Evolutionary conservation across 2,888 invertebrate genomes (phyloP).

Genomic region (Caenorhabditis sp.): DNA sequence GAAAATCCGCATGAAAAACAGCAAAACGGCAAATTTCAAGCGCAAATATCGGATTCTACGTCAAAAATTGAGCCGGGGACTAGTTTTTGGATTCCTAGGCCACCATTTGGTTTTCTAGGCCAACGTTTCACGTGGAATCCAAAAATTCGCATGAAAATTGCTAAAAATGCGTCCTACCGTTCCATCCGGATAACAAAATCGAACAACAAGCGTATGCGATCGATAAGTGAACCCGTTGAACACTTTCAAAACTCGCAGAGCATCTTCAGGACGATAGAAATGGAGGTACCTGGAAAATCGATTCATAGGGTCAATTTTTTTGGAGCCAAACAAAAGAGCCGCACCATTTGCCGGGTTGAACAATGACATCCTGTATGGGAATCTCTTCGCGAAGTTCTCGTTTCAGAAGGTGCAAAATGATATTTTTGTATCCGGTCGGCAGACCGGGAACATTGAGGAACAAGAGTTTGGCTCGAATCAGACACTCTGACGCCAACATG

Average conservation of each 20-base stretch:
- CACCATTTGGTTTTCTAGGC: too few species aligned
- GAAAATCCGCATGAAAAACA: too few species aligned
- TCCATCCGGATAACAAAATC: constrained; percentile 42
- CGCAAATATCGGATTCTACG: too few species aligned
- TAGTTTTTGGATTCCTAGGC: too few species aligned
- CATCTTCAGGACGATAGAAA: constrained; percentile 45
- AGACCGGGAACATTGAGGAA: constrained; percentile 41
- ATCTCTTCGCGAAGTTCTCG: constrained; percentile 27
- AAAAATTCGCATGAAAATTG: too few species aligned
- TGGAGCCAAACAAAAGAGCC: background rate
- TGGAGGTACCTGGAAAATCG: constrained; percentile 15
- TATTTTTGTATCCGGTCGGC: constrained; percentile 35
- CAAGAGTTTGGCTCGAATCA: constrained; percentile 35
- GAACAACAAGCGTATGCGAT: constrained; percentile 20
- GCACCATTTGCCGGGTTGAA: constrained; percentile 33
- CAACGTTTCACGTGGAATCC: too few species aligned
- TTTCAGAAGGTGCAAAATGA: constrained; percentile 28
- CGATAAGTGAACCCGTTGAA: constrained; percentile 38
- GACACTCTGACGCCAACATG: constrained; percentile 32
- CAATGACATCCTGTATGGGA: constrained; percentile 33
- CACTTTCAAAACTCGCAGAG: constrained; percentile 26
- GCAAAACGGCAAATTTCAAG: too few species aligned
- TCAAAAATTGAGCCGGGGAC: too few species aligned
- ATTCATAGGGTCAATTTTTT: too few species aligned
- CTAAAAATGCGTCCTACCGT: constrained; percentile 31